phyloP scores from a whole-genome alignment of 2,113 vertebrate genomes.

The Crotalus tigris region DNA sequence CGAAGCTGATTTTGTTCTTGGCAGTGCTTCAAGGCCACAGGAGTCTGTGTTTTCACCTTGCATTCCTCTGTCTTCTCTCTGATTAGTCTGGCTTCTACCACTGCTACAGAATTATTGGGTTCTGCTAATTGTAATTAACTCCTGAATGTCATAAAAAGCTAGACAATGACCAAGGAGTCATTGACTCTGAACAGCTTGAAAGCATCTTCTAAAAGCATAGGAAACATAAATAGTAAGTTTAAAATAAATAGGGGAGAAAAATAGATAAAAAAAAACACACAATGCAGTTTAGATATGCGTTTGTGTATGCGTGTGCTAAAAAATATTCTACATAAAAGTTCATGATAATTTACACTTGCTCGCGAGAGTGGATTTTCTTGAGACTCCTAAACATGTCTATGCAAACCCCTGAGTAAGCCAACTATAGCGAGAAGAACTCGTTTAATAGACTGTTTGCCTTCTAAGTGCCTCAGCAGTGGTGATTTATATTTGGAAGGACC shows the following conservation, averaged over 20 bases:
- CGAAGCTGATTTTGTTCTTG: not conserved
- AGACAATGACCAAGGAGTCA: not conserved
- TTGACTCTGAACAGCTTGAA: not conserved
- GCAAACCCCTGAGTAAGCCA: not conserved
- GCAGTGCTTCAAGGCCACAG: not conserved
- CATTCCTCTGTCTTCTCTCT: not conserved
- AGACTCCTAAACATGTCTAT: not conserved
- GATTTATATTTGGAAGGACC: not conserved
- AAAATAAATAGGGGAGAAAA: not conserved
- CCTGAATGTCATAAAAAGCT: not conserved
- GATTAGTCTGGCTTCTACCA: not conserved
- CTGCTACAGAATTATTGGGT: not conserved
- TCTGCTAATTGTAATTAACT: not conserved
- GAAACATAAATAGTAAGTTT: not conserved
- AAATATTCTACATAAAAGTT: not conserved
- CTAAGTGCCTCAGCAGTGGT: not conserved
- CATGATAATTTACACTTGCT: not conserved
- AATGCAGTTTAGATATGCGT: not conserved
- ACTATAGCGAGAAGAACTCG: not conserved
- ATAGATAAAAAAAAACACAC: too few relatives aligned
- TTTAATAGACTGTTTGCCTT: slow-evolving; percentile 3
- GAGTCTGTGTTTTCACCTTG: not conserved
- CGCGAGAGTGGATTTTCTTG: not conserved
- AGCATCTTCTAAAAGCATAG: not conserved
- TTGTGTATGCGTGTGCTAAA: not conserved